phyloP scores from a whole-genome alignment of 1,140 invertebrate species.

The Tigriopus japonicus region DNA sequence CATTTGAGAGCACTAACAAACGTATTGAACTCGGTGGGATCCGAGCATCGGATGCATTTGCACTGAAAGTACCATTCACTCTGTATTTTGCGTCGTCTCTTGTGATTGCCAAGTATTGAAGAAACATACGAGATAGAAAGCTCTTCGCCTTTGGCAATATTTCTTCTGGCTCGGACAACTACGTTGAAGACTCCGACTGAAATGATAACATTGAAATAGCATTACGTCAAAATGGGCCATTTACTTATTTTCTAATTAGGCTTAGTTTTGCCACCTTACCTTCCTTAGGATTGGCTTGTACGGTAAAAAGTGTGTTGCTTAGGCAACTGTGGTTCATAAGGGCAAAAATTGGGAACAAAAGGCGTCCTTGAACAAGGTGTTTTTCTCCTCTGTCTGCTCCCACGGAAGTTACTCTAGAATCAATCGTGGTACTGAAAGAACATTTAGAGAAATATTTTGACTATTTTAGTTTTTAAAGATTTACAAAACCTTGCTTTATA shows the following conservation, averaged over 20 bases:
- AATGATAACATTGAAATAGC: too few species aligned
- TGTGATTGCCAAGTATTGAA: neutral
- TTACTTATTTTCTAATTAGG: too few species aligned
- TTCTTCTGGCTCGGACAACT: neutral
- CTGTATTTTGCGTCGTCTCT: neutral
- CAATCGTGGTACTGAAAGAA: too few species aligned
- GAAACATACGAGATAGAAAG: neutral
- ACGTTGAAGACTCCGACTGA: neutral
- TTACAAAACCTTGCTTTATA: too few species aligned
- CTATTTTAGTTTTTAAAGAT: too few species aligned
- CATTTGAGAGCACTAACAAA: neutral
- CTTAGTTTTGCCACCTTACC: too few species aligned
- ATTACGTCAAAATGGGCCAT: too few species aligned
- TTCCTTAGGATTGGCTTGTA: neutral
- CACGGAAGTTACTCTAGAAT: neutral
- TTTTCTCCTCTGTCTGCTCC: neutral
- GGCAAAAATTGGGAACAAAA: neutral
- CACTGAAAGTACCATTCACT: slow-evolving; percentile 8
- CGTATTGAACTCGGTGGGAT: slow-evolving; percentile 2
- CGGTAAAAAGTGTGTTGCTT: neutral
- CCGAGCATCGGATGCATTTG: neutral
- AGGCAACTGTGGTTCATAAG: neutral
- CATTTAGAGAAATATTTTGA: too few species aligned
- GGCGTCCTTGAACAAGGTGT: neutral
- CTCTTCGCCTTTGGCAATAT: neutral